A percentile compares a stretch with the other conserved stretches of the same genome.
Conservation (phyloP, 2,113 vertebrate genomes). For the Nibea coibor region DNA sequence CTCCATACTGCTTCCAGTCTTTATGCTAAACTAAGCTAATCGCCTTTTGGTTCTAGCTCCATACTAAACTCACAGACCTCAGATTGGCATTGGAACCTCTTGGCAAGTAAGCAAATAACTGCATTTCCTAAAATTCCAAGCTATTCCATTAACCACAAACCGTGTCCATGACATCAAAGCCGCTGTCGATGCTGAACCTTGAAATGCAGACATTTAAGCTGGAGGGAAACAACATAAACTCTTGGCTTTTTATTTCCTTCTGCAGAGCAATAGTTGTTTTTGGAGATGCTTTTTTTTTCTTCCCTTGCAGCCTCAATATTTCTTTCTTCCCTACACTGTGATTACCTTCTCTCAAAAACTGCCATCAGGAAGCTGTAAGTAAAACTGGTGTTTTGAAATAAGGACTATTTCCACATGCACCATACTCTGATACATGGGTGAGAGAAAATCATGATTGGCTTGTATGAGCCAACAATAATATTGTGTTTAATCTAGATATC, state of each 20-base stretch:
- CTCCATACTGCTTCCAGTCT: not conserved
- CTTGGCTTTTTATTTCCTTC: slow-evolving; percentile 12
- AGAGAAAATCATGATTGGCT: slow-evolving; percentile 69
- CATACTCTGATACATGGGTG: slow-evolving; percentile 65
- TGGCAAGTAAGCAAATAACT: slow-evolving; percentile 21
- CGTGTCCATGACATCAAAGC: slow-evolving; percentile 16
- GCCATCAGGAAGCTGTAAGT: slow-evolving; percentile 61
- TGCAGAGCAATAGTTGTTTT: slow-evolving; percentile 25
- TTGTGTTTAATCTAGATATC: slow-evolving; percentile 83
- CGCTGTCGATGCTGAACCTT: slow-evolving; percentile 34
- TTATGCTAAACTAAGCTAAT: not conserved
- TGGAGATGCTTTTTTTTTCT: slow-evolving; percentile 42
- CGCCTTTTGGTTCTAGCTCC: not conserved
- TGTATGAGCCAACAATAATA: slow-evolving; percentile 81
- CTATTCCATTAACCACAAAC: slow-evolving; percentile 19
- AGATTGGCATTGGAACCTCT: not conserved
- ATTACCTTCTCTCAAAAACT: slow-evolving; percentile 52
- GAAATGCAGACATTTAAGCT: not conserved
- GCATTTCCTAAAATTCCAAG: not conserved
- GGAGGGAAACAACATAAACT: slow-evolving; percentile 22
- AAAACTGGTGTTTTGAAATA: slow-evolving; percentile 64
- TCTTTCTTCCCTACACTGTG: slow-evolving; percentile 45
- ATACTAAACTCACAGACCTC: not conserved
- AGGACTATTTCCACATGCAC: slow-evolving; percentile 64
- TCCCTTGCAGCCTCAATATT: slow-evolving; percentile 34